Percentiles rank a stretch among this genome's conserved stretches.
Evolutionary conservation across 2,797 vertebrate species (phyloP).

Genomic region (Allobates femoralis): DNA sequence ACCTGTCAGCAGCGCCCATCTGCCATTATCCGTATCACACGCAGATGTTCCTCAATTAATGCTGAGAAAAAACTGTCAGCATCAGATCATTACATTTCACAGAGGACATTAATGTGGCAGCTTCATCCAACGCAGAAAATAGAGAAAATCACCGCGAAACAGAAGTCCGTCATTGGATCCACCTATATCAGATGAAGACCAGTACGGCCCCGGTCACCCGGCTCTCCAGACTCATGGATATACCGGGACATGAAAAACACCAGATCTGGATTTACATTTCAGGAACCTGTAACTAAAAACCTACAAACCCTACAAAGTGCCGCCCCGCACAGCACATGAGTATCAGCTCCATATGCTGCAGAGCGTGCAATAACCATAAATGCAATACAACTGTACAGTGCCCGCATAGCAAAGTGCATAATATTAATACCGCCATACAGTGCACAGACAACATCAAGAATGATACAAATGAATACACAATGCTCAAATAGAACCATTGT

Average conservation of each 20-base stretch:
- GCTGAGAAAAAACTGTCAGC: not conserved
- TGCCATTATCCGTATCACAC: constrained; percentile 5
- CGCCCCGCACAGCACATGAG: not conserved
- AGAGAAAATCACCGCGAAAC: not conserved
- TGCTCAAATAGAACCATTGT: no score
- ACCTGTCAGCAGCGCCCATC: constrained; percentile 47
- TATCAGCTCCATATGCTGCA: not conserved
- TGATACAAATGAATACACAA: not conserved
- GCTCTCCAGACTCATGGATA: not conserved
- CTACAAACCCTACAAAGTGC: not conserved
- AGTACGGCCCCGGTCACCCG: not conserved
- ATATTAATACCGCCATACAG: not conserved
- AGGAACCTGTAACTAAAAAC: no score
- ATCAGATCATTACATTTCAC: constrained; percentile 36
- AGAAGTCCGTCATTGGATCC: not conserved
- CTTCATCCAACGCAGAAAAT: not conserved
- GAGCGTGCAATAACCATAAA: not conserved
- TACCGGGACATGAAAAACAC: no score
- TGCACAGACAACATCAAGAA: not conserved
- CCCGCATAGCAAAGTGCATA: not conserved
- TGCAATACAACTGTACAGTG: not conserved
- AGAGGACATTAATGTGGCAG: not conserved
- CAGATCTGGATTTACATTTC: no score
- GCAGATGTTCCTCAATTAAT: constrained; percentile 27
- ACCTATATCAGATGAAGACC: not conserved